Percentiles rank a stretch among this genome's conserved stretches.
Evolutionary conservation across 2,888 invertebrate genomes (phyloP).

Genomic region (Ceraclea dissimilis): DNA sequence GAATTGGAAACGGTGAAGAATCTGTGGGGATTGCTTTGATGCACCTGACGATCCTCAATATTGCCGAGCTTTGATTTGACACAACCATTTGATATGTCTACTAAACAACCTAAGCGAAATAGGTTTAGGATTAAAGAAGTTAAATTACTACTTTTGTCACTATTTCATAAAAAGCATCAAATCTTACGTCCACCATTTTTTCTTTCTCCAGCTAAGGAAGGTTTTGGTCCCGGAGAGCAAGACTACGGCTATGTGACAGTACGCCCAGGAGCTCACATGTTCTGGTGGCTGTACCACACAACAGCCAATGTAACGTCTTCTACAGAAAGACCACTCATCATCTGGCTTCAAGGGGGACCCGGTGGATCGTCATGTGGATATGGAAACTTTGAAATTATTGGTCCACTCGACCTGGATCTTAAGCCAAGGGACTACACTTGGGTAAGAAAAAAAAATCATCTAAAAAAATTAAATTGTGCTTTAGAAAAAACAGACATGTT

Average conservation of each 20-base stretch:
- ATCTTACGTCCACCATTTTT: no score
- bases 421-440: conserved; percentile 61
- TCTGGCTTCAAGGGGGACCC: conserved; percentile 88
- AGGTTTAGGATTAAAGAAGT: no score
- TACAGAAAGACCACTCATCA: conserved; percentile 59
- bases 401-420: conserved; percentile 61
- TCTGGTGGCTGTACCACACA: conserved; percentile 81
- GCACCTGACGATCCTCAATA: no score
- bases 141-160: no score
- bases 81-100: no score
- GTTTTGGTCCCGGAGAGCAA: conserved; percentile 53
- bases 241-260: conserved; percentile 70
- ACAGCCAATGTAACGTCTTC: conserved; percentile 45
- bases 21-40: no score
- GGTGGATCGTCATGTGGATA: conserved; percentile 70
- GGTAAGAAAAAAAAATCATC: no score
- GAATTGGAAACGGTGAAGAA: no score
- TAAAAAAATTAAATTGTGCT: background rate
- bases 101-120: no score
- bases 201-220: no score
- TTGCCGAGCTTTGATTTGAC: no score
- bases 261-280: conserved; percentile 64
- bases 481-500: background rate
- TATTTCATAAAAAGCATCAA: no score
- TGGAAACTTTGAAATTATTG: conserved; percentile 80